A percentile compares a stretch with the other conserved stretches of the same genome.
Evolutionary conservation across 1,140 invertebrate species (phyloP).

Genomic region (Drosophila pectinifera): DNA sequence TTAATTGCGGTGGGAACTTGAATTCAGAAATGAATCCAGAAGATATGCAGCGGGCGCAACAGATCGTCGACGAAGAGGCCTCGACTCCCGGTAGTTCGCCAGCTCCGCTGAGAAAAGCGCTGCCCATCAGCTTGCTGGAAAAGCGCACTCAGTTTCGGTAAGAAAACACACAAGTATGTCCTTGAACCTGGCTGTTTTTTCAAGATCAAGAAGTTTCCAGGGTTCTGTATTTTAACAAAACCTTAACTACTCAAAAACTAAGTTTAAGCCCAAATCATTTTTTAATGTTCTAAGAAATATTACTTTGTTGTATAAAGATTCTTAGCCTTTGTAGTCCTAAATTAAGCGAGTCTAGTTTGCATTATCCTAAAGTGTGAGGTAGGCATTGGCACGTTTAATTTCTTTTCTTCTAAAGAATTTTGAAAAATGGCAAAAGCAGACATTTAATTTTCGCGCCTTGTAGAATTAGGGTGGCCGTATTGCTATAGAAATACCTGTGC

Average conservation of each 20-base stretch:
- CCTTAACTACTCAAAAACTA: background rate
- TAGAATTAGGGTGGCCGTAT: background rate
- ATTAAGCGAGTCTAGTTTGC: background rate
- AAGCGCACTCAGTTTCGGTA: conserved; percentile 73
- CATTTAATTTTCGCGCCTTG: background rate
- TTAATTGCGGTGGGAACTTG: conserved; percentile 34
- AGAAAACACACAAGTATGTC: conserved; percentile 13
- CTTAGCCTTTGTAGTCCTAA: background rate
- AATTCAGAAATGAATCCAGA: conserved; percentile 53
- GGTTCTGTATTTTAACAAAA: background rate
- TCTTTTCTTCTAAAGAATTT: background rate
- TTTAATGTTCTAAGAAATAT: too few relatives aligned
- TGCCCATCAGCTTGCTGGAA: conserved; percentile 47
- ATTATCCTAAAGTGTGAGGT: too few relatives aligned
- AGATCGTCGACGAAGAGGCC: conserved; percentile 36
- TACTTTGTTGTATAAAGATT: background rate
- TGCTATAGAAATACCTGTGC: too few relatives aligned
- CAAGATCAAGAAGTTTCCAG: background rate
- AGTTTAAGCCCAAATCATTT: too few relatives aligned
- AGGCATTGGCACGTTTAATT: background rate
- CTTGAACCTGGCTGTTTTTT: conserved; percentile 12
- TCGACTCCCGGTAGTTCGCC: conserved; percentile 38
- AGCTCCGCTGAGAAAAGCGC: conserved; percentile 38
- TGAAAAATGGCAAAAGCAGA: background rate
- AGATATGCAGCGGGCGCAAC: conserved; percentile 58